A percentile compares a stretch with the other conserved stretches of the same genome.
Evolutionary conservation across 2,797 vertebrate species (phyloP).

Genomic region (Eupleurogrammus muticus): DNA sequence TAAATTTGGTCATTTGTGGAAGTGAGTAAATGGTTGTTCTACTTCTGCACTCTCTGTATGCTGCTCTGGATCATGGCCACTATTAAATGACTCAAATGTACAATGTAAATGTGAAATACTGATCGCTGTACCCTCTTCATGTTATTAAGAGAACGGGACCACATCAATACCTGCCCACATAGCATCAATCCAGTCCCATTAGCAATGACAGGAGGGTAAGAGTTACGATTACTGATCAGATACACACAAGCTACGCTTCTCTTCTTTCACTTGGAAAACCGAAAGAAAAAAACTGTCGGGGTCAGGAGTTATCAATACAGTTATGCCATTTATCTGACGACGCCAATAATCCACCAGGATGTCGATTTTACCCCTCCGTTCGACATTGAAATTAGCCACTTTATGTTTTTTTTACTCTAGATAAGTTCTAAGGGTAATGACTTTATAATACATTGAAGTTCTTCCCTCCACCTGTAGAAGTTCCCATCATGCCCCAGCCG

Average conservation of each 20-base stretch:
- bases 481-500: no score
- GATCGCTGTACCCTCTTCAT: constrained; percentile 2
- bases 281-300: no score
- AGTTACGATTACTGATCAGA: no score
- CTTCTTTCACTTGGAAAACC: no score
- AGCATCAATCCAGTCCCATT: constrained; percentile 52
- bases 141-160: constrained; percentile 8
- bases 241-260: no score
- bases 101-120: constrained; percentile 6
- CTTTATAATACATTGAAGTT: no score
- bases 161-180: constrained; percentile 34
- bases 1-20: neutral
- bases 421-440: no score
- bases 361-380: constrained; percentile 9
- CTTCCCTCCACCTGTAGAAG: no score
- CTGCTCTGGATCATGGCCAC: neutral
- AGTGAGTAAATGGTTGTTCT: neutral
- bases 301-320: constrained; percentile 50
- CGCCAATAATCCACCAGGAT: constrained; percentile 28
- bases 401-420: no score
- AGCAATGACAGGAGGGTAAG: constrained; percentile 58
- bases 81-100: neutral
- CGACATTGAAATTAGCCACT: no score
- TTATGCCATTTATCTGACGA: constrained; percentile 23
- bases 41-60: neutral